phyloP scores from a whole-genome alignment of 2,888 invertebrate genomes.

The Stictocephala bisonia region DNA sequence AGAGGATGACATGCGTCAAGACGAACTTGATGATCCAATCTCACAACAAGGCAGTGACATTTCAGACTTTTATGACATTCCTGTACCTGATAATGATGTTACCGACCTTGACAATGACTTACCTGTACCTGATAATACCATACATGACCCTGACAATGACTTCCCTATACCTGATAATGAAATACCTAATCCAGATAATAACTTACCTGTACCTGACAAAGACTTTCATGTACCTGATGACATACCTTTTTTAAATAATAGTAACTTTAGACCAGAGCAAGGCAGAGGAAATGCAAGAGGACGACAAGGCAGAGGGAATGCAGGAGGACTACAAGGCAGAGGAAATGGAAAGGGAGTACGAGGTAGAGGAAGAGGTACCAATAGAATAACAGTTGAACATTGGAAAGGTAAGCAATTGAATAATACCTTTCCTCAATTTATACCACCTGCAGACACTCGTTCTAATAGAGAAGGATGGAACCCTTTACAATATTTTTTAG shows the following conservation, averaged over 20 bases:
- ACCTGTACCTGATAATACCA: no score
- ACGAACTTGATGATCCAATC: no score
- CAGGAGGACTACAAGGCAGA: constrained; percentile 57
- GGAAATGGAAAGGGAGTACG: constrained; percentile 17
- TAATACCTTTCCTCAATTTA: neutral
- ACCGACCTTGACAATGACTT: no score
- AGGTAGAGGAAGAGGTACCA: constrained; percentile 53
- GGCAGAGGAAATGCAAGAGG: no score
- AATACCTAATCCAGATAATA: neutral
- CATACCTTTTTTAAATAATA: neutral
- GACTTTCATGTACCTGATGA: neutral
- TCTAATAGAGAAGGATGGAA: constrained; percentile 22
- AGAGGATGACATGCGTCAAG: no score
- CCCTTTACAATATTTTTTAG: neutral
- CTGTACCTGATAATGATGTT: no score
- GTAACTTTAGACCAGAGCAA: no score
- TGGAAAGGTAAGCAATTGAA: neutral
- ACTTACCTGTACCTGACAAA: neutral
- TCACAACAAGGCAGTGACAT: no score
- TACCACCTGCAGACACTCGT: constrained; percentile 20
- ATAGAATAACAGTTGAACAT: neutral
- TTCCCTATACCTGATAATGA: neutral
- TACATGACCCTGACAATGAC: no score
- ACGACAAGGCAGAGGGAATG: constrained; percentile 60
- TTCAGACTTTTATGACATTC: no score